Percentiles rank a stretch among this genome's conserved stretches.
phyloP scores from a whole-genome alignment of 2,113 vertebrate species.

The Ptyas mucosa region DNA sequence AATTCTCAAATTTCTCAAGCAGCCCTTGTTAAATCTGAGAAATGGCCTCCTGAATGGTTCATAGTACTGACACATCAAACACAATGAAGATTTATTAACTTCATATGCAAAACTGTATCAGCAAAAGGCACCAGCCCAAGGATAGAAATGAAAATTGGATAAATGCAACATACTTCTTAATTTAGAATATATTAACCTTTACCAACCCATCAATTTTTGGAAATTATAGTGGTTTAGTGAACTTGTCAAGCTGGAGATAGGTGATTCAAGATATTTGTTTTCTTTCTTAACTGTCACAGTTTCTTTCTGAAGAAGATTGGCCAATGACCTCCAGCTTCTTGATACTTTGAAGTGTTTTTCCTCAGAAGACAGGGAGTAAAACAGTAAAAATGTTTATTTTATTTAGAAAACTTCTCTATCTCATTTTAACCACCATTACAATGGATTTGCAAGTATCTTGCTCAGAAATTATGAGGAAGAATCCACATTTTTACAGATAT shows the following conservation, averaged over 20 bases:
- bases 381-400: not conserved
- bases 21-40: not conserved
- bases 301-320: not conserved
- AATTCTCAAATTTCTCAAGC: not conserved
- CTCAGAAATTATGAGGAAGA: not conserved
- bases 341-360: not conserved
- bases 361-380: not conserved
- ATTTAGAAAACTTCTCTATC: not conserved
- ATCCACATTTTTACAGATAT: not conserved
- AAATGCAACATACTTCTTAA: not conserved
- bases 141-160: not conserved
- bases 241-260: not conserved
- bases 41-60: not conserved
- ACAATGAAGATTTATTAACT: not conserved
- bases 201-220: not conserved
- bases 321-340: not conserved
- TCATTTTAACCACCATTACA: not conserved
- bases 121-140: not conserved
- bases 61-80: not conserved
- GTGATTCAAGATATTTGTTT: not conserved
- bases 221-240: not conserved
- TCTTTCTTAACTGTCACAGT: not conserved
- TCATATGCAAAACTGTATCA: not conserved
- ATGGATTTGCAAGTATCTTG: not conserved
- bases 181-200: not conserved